A percentile compares a stretch with the other conserved stretches of the same genome.
Evolutionary conservation across 1,140 invertebrate species (phyloP).

Genomic region (Euwallacea fornicatus): DNA sequence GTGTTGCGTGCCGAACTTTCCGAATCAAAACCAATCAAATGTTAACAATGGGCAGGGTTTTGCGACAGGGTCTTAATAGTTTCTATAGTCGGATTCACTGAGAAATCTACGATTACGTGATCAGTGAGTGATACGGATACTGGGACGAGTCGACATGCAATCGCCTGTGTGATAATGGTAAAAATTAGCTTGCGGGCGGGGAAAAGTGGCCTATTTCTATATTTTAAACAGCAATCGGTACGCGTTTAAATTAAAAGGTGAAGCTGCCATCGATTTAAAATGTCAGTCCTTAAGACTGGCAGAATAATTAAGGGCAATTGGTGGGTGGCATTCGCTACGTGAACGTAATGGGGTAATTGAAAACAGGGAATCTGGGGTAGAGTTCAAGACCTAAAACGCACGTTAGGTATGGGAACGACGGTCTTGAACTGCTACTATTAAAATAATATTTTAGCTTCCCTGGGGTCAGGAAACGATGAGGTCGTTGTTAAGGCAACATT

Average conservation of each 20-base stretch:
- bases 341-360: too few relatives aligned
- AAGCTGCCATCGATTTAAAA: too few relatives aligned
- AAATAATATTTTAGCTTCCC: too few relatives aligned
- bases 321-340: too few relatives aligned
- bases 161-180: slow-evolving; percentile 6
- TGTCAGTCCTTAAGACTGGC: too few relatives aligned
- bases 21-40: slow-evolving; percentile 41
- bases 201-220: slow-evolving; percentile 9
- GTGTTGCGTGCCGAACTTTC: slow-evolving; percentile 38
- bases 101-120: slow-evolving; percentile 31
- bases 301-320: too few relatives aligned
- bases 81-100: slow-evolving; percentile 7
- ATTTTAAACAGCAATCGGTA: slow-evolving; percentile 7
- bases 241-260: slow-evolving; percentile 5
- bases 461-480: too few relatives aligned
- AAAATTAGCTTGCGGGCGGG: neutral
- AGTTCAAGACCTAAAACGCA: too few relatives aligned
- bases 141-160: slow-evolving; percentile 12
- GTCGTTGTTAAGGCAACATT: too few relatives aligned
- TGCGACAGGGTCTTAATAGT: slow-evolving; percentile 35
- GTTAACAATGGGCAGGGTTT: slow-evolving; percentile 39
- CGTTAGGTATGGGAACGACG: too few relatives aligned
- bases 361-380: too few relatives aligned
- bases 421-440: too few relatives aligned
- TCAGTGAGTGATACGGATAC: slow-evolving; percentile 3